Percentiles rank a stretch among this genome's conserved stretches.
Conservation (phyloP, 1,140 invertebrate species). For the Trichonephila clavipes region DNA sequence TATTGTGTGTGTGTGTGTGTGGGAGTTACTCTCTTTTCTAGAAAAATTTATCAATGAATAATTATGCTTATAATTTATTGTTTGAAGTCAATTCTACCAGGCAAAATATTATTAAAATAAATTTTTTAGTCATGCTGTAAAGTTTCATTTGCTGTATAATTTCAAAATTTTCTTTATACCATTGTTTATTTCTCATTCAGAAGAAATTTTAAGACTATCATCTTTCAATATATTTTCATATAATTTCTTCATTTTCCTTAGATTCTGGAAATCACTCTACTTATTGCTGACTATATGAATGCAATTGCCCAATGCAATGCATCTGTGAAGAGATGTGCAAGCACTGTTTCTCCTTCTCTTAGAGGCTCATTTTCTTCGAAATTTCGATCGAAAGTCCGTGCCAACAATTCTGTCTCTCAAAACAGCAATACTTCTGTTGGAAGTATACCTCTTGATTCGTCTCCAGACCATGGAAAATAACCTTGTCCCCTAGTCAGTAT, state of each 20-base stretch:
- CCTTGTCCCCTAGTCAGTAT: conserved; percentile 54
- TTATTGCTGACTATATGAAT: conserved; percentile 96
- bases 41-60: no score
- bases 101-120: no score
- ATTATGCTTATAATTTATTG: no score
- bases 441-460: conserved; percentile 54
- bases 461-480: conserved; percentile 53
- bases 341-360: conserved; percentile 47
- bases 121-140: no score
- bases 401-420: conserved; percentile 61
- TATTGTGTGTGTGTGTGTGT: no score
- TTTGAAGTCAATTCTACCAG: no score
- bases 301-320: conserved; percentile 36
- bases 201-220: no score
- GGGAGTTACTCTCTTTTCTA: no score
- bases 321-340: conserved; percentile 33
- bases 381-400: conserved; percentile 65
- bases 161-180: no score
- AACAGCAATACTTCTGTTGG: conserved; percentile 51
- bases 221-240: neutral
- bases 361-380: conserved; percentile 61
- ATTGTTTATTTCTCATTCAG: no score
- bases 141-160: no score
- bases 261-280: conserved; percentile 93
- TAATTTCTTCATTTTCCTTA: conserved; percentile 79